phyloP scores from a whole-genome alignment of 2,113 vertebrate genomes.

The Cyprinodon variegatus region DNA sequence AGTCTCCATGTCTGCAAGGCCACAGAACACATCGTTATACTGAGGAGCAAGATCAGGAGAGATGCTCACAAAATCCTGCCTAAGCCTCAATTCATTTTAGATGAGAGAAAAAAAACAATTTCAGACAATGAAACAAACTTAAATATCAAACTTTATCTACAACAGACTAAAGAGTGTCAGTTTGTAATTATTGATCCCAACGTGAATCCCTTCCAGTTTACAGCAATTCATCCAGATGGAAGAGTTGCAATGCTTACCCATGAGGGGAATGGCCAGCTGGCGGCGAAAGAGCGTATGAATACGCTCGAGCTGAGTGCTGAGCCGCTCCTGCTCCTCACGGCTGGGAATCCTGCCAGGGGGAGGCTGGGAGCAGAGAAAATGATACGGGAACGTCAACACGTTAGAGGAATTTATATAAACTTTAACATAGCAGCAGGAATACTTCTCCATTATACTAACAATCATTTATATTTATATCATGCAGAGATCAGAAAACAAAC shows the following conservation, averaged over 20 bases:
- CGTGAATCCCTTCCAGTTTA: slow-evolving; percentile 8
- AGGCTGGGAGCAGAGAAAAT: slow-evolving; percentile 81
- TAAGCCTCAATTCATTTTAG: too few species aligned
- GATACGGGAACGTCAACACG: slow-evolving; percentile 3
- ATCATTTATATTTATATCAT: not conserved
- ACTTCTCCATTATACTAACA: not conserved
- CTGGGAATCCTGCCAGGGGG: slow-evolving; percentile 86
- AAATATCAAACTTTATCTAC: not conserved
- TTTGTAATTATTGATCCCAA: slow-evolving; percentile 2
- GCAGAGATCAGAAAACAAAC: slow-evolving; percentile 71
- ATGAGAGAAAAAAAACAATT: not conserved
- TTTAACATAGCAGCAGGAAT: not conserved
- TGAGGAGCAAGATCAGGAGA: not conserved
- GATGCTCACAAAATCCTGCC: not conserved
- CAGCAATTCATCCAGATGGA: slow-evolving; percentile 35
- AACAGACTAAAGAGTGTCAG: not conserved
- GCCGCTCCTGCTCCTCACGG: slow-evolving; percentile 87
- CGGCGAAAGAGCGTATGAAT: slow-evolving; percentile 92
- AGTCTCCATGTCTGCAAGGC: slow-evolving; percentile 88
- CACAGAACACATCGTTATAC: not conserved
- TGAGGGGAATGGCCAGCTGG: slow-evolving; percentile 90
- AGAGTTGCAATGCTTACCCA: slow-evolving; percentile 82
- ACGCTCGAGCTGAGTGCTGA: slow-evolving; percentile 87
- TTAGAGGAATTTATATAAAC: not conserved
- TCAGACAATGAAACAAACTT: too few species aligned